Conservation (phyloP, 2,888 invertebrate species). For the Netelia virgata region DNA sequence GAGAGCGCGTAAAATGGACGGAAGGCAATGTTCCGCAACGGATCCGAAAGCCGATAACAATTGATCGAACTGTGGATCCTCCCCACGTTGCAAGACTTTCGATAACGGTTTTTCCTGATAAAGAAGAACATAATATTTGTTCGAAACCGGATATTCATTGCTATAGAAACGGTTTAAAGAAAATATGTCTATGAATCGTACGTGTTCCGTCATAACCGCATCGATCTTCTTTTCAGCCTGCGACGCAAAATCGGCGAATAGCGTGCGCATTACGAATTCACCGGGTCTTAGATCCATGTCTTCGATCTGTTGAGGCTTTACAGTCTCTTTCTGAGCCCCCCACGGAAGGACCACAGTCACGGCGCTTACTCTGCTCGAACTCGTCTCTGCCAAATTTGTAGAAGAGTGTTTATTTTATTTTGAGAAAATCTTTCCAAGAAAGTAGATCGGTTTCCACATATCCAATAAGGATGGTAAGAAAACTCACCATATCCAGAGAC, state of each 20-base stretch:
- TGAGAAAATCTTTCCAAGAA: background rate
- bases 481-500: conserved; percentile 82
- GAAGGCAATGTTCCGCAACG: conserved; percentile 98
- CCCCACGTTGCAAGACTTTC: conserved; percentile 97
- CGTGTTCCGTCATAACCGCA: conserved; percentile 95
- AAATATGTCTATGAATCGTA: conserved; percentile 81
- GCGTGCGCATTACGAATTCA: conserved; percentile 97
- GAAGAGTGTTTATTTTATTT: conserved; percentile 9
- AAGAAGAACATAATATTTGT: conserved; percentile 5
- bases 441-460: background rate
- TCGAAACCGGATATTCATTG: conserved; percentile 4
- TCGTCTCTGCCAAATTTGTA: conserved; percentile 78
- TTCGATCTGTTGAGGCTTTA: conserved; percentile 82
- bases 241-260: conserved; percentile 97
- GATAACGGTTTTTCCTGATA: conserved; percentile 95
- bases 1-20: conserved; percentile 95
- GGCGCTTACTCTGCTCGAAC: conserved; percentile 82
- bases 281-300: conserved; percentile 93
- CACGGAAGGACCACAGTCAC: conserved; percentile 89
- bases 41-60: conserved; percentile 96
- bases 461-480: conserved; percentile 6
- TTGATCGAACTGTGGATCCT: conserved; percentile 98
- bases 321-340: conserved; percentile 91
- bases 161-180: background rate
- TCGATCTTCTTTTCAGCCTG: conserved; percentile 98